phyloP scores from a whole-genome alignment of 2,113 vertebrate species.

The Montifringilla adamsi region DNA sequence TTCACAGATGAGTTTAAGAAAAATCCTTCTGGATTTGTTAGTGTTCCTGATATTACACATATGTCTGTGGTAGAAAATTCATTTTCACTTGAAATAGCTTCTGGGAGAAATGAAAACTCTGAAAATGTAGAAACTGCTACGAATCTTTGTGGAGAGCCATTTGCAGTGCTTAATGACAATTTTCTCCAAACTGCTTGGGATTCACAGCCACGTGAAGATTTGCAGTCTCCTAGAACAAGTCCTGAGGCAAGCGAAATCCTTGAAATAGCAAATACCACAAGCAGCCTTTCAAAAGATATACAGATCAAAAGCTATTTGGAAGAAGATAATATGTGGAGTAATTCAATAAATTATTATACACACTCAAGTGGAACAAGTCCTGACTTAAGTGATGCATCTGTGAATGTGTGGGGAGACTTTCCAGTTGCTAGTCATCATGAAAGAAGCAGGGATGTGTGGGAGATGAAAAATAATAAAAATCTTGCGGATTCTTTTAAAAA shows the following conservation, averaged over 20 bases:
- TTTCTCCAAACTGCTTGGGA: conserved; percentile 74
- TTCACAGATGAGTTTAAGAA: background rate
- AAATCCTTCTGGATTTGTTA: background rate
- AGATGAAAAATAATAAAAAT: background rate
- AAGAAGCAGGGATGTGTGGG: background rate
- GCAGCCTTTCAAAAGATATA: background rate
- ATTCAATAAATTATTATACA: conserved; percentile 77
- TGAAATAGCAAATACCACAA: conserved; percentile 24
- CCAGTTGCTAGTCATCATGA: background rate
- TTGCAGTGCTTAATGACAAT: background rate
- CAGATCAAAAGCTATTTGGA: conserved; percentile 47
- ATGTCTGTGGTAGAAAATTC: background rate
- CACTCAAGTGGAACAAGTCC: conserved; percentile 80
- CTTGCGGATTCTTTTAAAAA: conserved; percentile 5
- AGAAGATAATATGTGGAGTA: conserved; percentile 74
- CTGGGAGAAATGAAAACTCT: conserved; percentile 21
- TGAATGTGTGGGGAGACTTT: conserved; percentile 54
- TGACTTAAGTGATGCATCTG: conserved; percentile 69
- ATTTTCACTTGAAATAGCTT: conserved; percentile 22
- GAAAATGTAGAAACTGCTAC: background rate
- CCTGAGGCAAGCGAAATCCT: conserved; percentile 61
- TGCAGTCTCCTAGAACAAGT: conserved; percentile 67
- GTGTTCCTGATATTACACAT: background rate
- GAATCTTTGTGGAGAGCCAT: background rate
- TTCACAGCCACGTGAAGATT: conserved; percentile 68